Evolutionary conservation across 2,888 invertebrate species (phyloP).

Genomic region (Myopa tessellatipennis): DNA sequence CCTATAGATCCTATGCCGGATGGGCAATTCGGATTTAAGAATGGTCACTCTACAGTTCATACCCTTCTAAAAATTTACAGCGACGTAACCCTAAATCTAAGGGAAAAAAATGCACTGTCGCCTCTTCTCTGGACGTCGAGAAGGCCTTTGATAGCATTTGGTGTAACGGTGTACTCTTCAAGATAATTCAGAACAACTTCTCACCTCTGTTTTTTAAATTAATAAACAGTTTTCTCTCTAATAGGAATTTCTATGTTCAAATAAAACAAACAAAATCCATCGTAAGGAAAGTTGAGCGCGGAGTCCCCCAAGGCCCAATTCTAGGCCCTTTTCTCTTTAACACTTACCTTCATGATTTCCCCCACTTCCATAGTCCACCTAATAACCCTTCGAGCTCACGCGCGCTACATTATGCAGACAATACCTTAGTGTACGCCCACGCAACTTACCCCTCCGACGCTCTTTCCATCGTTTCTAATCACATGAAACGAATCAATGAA

Average conservation of each 20-base stretch:
- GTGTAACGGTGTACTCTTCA: conserved; percentile 23
- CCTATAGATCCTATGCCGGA: conserved; percentile 22
- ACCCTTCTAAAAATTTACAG: conserved; percentile 41
- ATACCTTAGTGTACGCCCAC: background rate
- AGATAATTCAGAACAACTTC: conserved; percentile 18
- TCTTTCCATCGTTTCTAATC: background rate
- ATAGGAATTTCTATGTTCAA: conserved; percentile 32
- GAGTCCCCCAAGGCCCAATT: too few species aligned
- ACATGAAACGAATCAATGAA: background rate
- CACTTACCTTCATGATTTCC: conserved; percentile 40
- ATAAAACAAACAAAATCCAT: conserved; percentile 25
- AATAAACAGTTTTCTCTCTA: background rate
- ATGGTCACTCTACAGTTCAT: conserved; percentile 29
- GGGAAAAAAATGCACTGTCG: conserved; percentile 23
- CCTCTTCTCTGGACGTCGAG: conserved; percentile 28
- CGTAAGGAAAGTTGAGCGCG: too few species aligned
- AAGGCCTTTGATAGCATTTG: conserved; percentile 35
- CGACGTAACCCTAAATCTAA: conserved; percentile 25
- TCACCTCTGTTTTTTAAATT: conserved; percentile 9
- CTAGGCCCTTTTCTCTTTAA: too few species aligned
- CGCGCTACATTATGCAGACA: background rate
- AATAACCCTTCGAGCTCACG: background rate
- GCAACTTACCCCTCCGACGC: background rate
- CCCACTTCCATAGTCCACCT: background rate
- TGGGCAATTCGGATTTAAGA: conserved; percentile 37